Conservation (phyloP, 2,888 invertebrate genomes). For the Eudemis profundana region DNA sequence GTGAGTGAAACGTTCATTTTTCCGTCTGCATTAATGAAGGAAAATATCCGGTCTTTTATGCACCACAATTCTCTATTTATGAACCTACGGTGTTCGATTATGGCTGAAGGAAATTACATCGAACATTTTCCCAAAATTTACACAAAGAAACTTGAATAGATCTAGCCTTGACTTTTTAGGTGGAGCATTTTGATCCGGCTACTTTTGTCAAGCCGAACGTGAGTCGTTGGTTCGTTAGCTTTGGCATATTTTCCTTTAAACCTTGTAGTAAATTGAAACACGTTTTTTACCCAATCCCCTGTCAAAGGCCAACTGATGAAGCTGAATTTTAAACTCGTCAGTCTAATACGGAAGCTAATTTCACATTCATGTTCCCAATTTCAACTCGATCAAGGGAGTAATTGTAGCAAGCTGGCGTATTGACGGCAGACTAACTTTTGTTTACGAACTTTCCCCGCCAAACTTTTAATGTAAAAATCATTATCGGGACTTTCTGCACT, state of each 20-base stretch:
- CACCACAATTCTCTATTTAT: slow-evolving; percentile 6
- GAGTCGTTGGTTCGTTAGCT: not conserved
- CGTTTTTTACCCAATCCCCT: not conserved
- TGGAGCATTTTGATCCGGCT: not conserved
- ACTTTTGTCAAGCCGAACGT: not conserved
- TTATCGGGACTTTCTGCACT: slow-evolving; percentile 22
- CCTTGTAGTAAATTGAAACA: slow-evolving; percentile 3
- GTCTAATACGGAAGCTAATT: slow-evolving; percentile 27
- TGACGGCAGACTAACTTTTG: slow-evolving; percentile 38
- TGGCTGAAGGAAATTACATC: not conserved
- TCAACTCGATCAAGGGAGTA: slow-evolving; percentile 39
- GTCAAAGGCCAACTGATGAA: not conserved
- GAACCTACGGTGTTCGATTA: not conserved
- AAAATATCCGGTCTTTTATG: slow-evolving; percentile 17
- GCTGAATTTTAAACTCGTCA: slow-evolving; percentile 35
- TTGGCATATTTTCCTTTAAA: slow-evolving; percentile 12
- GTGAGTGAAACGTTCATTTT: slow-evolving; percentile 10
- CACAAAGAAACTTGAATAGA: not conserved
- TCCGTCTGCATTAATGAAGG: slow-evolving; percentile 17
- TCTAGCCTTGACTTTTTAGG: not conserved
- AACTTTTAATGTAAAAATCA: slow-evolving; percentile 40
- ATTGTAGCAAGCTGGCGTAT: slow-evolving; percentile 39
- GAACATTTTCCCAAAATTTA: not conserved
- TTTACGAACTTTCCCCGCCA: slow-evolving; percentile 31
- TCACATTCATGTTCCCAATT: slow-evolving; percentile 40